phyloP scores from a whole-genome alignment of 2,113 vertebrate genomes.

The Ptilorrhoa leucosticta region DNA sequence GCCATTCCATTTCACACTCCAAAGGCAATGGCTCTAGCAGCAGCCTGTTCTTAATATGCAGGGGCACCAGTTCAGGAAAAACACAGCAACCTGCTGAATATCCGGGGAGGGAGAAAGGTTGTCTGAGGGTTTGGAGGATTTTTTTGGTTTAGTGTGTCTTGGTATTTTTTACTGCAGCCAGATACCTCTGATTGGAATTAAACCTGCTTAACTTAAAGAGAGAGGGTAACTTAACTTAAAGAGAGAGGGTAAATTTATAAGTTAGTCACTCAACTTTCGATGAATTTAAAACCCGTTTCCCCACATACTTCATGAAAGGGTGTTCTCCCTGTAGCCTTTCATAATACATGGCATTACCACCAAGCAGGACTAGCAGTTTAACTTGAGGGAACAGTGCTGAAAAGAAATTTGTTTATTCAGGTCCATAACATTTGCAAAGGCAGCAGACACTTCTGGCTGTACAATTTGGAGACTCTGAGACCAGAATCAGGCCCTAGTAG shows the following conservation, averaged over 20 bases:
- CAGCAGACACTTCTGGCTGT: neutral
- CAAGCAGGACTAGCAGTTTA: neutral
- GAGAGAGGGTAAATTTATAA: neutral
- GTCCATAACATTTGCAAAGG: neutral
- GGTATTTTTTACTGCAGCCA: neutral
- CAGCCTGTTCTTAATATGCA: neutral
- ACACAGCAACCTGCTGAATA: neutral
- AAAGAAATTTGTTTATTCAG: neutral
- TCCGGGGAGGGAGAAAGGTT: neutral
- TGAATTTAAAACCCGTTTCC: slow-evolving; percentile 20
- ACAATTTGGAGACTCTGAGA: neutral
- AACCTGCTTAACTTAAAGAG: neutral
- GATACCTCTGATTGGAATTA: neutral
- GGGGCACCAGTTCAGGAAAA: neutral
- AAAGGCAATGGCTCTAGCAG: neutral
- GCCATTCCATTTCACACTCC: neutral
- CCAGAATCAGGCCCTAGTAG: neutral
- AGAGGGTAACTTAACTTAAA: neutral
- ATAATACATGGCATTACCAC: neutral
- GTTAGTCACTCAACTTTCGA: neutral
- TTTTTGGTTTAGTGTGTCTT: neutral
- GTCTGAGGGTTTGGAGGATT: neutral
- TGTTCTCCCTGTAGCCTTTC: neutral
- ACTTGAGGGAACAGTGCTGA: neutral
- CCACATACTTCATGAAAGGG: neutral